Percentiles rank a stretch among this genome's conserved stretches.
These are phyloP conservation scores for Nymphicus hollandicus DNA, from an alignment of 2,113 vertebrate genomes.

Conservation along the genomic window DNA sequence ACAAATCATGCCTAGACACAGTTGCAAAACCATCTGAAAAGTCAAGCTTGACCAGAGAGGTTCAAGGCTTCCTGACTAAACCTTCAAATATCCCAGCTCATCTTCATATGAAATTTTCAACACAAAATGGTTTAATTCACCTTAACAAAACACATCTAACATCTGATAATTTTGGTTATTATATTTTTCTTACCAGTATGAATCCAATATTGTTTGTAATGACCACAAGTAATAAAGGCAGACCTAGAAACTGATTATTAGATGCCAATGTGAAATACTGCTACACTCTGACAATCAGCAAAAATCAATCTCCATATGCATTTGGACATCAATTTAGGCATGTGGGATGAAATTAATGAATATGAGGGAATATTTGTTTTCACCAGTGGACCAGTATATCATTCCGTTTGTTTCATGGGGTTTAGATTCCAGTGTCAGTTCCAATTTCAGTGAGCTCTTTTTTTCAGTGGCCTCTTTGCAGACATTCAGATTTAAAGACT, in stretches of 20 bases:
- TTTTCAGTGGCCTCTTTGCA: not conserved
- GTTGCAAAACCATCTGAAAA: not conserved
- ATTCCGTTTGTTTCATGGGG: not conserved
- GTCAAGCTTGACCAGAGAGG: not conserved
- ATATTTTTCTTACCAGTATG: not conserved
- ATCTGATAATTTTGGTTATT: not conserved
- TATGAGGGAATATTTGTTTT: not conserved
- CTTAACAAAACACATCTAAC: not conserved
- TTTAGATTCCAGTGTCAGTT: not conserved
- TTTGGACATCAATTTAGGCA: not conserved
- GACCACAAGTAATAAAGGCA: not conserved
- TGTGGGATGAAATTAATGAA: not conserved
- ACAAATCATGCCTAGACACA: not conserved
- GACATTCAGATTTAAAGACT: conserved; percentile 4
- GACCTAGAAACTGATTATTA: not conserved
- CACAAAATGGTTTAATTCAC: not conserved
- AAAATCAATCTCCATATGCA: not conserved
- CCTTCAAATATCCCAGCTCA: not conserved
- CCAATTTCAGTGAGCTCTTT: not conserved
- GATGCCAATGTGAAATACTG: not conserved
- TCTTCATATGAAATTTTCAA: not conserved
- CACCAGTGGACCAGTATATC: not conserved
- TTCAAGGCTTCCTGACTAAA: not conserved
- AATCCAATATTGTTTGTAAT: not conserved
- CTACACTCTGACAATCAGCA: not conserved